Evolutionary conservation across 1,140 invertebrate genomes (phyloP), one percentile per base, ranked within the genome.

Genomic region (Orchestia grillus): DNA sequence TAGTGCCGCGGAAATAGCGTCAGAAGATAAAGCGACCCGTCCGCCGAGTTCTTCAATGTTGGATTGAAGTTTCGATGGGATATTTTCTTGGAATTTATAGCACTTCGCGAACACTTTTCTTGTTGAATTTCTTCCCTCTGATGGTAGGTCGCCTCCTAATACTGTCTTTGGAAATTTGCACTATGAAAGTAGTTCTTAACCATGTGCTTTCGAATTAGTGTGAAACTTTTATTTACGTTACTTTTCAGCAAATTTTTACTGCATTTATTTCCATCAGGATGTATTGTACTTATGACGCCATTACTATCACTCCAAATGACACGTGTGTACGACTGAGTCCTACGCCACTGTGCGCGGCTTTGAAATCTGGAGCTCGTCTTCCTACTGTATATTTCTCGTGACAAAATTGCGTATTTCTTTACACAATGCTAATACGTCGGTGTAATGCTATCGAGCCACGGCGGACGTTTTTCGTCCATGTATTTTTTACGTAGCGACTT

Each of bases 31-130:
- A 91, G 88, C 88, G 88, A 91, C 88, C 88, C 44, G 88, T 44
- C 88, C 41, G 41, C 88, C 41, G 88, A 91, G 88, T 91, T 91
- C 88, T 91, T 91, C 88, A 91, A 91, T 91, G 88, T 91, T 91
- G 88, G 88, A 91, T 91, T 91, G 88, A 91, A 91, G 88, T 91
- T 91, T 91, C 88, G 88, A 91, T 91, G 88, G 88, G 88, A 91
- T 91, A 91, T 91, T 91, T 91, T 91, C 88, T 41, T 44, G 41
- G 88, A 91, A 91, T 91, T 91, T 91, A 91, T 91, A 91, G 88
- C 88, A 91, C 88, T 91, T 91, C 88, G 28, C 88, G 88, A 44
- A 91, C 88, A 44, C 41, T 91, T 91, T 43, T 91, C 36, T 42
- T 91, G 88, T 77, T 77, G 62, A 28, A 36, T 77, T 77, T 77